Base-by-base conservation (phyloP, 2,797 vertebrate species). In the Melanotaenia boesemani region DNA sequence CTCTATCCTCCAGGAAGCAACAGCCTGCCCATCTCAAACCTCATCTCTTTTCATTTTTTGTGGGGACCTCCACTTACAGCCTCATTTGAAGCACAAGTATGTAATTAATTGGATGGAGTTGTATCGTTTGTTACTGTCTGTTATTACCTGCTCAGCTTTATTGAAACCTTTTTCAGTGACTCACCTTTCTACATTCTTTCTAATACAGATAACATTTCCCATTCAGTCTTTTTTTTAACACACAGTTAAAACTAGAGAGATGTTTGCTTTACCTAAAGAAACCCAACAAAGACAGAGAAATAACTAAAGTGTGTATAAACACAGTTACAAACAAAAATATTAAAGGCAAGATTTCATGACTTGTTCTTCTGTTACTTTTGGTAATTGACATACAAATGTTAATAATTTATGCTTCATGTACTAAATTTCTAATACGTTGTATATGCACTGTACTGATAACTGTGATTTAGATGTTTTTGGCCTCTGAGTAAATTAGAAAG, bases 11-110 rank as follows among this genome's bases (percentile, higher is more conserved):
- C 61, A 0, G 74, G 85, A 84, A 69, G 82, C 85, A 76, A 88
- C 32, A 83, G 73, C 80, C 90, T 82, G 92, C 88, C 91, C 86
- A 86, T 93, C 94, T 91, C 80, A 74, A 52, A 73, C 82, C 87
- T 92, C 90, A 92, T 93, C 88, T 92, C 82, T 79, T 62, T 57
- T 55, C 70, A 0, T 70, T 70, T 81, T 79, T 11, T n/a, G 48
- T 9, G n/a, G 48, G 9, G 2, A n/a, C 20, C 9, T 22, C n/a
- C 48, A 22, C n/a, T 22, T 22, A 71, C 70, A 67, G 74, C 20
- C 85, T 83, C 76, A 72, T 70, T 70, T 69, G 70, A 74, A 83
- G 70, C 64, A 57, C 74, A 74, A 77, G 82, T 70, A 66, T 52
- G 37, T 50, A 55, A 63, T 77, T 69, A 73, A 73, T 63, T 64